Percentiles rank a stretch among this genome's conserved stretches.
phyloP scores from a whole-genome alignment of 2,888 invertebrate species.

The Amiota mariae region DNA sequence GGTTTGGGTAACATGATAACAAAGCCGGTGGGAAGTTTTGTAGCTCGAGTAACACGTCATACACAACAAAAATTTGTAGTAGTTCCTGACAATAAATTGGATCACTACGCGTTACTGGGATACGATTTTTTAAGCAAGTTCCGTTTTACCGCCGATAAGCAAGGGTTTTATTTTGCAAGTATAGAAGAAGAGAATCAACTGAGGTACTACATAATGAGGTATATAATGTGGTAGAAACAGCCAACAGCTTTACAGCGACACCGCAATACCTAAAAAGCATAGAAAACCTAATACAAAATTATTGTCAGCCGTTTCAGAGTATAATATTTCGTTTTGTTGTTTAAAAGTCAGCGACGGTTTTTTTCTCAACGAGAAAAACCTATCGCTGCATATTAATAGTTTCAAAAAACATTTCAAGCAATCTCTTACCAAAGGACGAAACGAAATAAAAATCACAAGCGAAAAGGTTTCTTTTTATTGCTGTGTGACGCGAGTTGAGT shows the following conservation, averaged over 20 bases:
- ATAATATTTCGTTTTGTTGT: too few relatives aligned
- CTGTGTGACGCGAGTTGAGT: too few relatives aligned
- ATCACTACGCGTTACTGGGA: slow-evolving; percentile 28
- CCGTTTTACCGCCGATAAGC: background rate
- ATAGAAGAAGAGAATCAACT: background rate
- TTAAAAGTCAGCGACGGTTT: too few relatives aligned
- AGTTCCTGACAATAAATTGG: slow-evolving; percentile 28
- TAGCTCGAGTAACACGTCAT: slow-evolving; percentile 1
- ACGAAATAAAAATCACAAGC: too few relatives aligned
- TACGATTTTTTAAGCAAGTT: slow-evolving; percentile 31
- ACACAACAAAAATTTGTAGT: slow-evolving; percentile 31
- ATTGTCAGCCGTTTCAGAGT: background rate
- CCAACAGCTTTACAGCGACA: slow-evolving; percentile 23
- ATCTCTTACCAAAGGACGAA: too few relatives aligned
- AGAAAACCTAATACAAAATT: slow-evolving; percentile 16
- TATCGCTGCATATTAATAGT: too few relatives aligned
- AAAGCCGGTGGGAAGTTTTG: slow-evolving; percentile 25
- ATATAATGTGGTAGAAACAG: slow-evolving; percentile 46
- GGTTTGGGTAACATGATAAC: slow-evolving; percentile 29
- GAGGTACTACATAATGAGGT: slow-evolving; percentile 48
- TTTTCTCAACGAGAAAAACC: too few relatives aligned
- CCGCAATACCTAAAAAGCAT: slow-evolving; percentile 9
- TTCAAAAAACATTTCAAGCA: too few relatives aligned
- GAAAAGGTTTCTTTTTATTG: too few relatives aligned
- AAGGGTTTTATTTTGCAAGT: slow-evolving; percentile 13